Evolutionary conservation across 1,140 invertebrate species (phyloP).

Genomic region (Nasonia vitripennis): DNA sequence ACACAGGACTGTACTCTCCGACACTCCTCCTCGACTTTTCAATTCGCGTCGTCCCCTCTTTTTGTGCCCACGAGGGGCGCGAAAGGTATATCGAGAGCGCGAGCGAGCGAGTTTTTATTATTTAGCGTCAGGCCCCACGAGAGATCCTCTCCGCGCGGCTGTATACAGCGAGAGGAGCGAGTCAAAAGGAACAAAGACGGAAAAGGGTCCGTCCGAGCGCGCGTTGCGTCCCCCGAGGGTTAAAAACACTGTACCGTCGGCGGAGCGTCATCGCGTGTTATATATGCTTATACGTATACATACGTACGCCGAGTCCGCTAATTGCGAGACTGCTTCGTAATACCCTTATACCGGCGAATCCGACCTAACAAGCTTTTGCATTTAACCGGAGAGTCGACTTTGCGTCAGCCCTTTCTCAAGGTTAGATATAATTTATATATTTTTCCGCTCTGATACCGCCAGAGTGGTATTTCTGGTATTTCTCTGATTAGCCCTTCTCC

Average conservation of each 20-base stretch:
- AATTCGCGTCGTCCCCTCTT: conserved; percentile 37
- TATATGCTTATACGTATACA: not conserved
- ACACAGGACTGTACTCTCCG: not conserved
- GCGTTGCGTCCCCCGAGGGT: conserved; percentile 41
- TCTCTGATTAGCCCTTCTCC: not conserved
- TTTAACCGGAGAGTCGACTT: conserved; percentile 66
- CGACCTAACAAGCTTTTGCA: conserved; percentile 73
- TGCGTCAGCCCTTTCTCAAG: conserved; percentile 3
- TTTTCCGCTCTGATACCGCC: not conserved
- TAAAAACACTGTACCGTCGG: conserved; percentile 54
- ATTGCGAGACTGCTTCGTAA: conserved; percentile 68
- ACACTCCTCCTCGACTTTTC: conserved; percentile 31
- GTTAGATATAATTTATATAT: not conserved
- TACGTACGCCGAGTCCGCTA: conserved; percentile 61
- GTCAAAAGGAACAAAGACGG: conserved; percentile 38
- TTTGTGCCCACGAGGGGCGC: conserved; percentile 23
- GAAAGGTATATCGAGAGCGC: conserved; percentile 53
- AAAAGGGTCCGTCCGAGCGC: conserved; percentile 30
- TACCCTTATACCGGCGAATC: conserved; percentile 59
- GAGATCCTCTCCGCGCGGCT: not conserved
- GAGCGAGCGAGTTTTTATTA: conserved; percentile 67
- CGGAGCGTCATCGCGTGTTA: conserved; percentile 63
- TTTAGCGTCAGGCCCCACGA: conserved; percentile 56
- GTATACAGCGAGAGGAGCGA: not conserved
- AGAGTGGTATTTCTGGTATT: not conserved